Evolutionary conservation across 2,797 vertebrate genomes (phyloP).

Genomic region (Paramormyrops hopkinsi): DNA sequence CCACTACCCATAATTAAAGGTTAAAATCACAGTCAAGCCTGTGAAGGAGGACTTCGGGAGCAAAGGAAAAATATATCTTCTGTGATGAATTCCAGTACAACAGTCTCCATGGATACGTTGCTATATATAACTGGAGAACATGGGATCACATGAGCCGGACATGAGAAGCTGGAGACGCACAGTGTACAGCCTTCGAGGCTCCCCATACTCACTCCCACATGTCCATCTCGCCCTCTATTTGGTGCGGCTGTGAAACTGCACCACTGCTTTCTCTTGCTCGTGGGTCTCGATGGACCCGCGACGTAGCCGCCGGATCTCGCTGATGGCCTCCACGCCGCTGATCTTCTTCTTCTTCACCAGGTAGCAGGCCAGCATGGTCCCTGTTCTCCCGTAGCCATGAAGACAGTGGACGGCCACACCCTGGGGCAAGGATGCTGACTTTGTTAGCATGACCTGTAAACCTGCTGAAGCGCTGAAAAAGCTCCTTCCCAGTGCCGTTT

Average conservation of each 20-base stretch:
- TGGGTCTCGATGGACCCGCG: conserved; percentile 80
- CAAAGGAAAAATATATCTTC: background rate
- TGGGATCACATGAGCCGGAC: background rate
- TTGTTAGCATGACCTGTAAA: background rate
- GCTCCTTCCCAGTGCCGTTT: background rate
- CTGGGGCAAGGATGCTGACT: conserved; percentile 45
- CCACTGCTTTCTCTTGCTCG: conserved; percentile 80
- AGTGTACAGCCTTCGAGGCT: background rate
- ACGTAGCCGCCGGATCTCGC: conserved; percentile 73
- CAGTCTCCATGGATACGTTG: background rate
- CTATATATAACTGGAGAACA: background rate
- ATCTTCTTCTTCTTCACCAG: conserved; percentile 70
- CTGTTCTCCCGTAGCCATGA: conserved; percentile 81
- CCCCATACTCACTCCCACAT: background rate
- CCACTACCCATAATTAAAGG: background rate
- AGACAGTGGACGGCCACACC: conserved; percentile 84
- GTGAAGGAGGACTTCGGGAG: background rate
- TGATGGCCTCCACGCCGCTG: conserved; percentile 68
- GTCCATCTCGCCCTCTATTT: conserved; percentile 44
- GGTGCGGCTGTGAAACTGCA: conserved; percentile 75
- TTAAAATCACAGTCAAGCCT: background rate
- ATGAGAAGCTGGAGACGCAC: background rate
- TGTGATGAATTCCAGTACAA: background rate
- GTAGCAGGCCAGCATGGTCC: conserved; percentile 92
- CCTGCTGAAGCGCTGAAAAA: background rate